Evolutionary conservation across 1,140 invertebrate genomes (phyloP).

Genomic region (Drosophila kanapiae): DNA sequence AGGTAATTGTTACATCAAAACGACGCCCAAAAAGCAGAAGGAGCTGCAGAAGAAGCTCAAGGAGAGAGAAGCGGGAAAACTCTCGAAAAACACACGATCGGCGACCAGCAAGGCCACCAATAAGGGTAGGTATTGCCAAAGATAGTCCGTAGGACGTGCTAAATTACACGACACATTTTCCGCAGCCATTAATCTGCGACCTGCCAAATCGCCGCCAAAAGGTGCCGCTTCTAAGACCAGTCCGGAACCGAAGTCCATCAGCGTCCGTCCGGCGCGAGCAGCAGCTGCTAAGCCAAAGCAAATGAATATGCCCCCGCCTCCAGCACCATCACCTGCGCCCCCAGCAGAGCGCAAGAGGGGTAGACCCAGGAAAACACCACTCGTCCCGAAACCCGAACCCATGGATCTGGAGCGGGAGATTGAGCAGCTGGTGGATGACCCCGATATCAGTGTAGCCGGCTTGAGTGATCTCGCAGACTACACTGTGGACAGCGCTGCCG

Average conservation of each 20-base stretch:
- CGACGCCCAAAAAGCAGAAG: conserved; percentile 55
- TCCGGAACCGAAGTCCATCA: conserved; percentile 36
- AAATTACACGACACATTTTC: neutral
- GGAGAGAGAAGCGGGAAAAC: conserved; percentile 1
- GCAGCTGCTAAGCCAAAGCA: conserved; percentile 5
- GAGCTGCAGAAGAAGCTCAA: conserved; percentile 51
- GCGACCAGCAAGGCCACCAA: conserved; percentile 14
- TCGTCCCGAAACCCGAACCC: neutral
- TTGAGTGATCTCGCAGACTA: conserved; percentile 20
- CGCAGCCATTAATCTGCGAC: conserved; percentile 60
- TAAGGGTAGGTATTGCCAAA: conserved; percentile 39
- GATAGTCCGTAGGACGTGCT: neutral
- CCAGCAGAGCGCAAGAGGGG: neutral
- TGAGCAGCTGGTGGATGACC: conserved; percentile 43
- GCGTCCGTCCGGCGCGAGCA: conserved; percentile 40
- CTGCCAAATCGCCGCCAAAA: conserved; percentile 47
- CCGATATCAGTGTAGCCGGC: neutral
- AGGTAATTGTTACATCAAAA: conserved; percentile 77
- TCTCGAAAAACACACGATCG: neutral
- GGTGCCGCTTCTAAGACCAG: conserved; percentile 1
- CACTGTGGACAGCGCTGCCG: conserved; percentile 10
- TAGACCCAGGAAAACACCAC: neutral
- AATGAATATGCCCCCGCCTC: neutral
- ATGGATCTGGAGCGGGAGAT: conserved; percentile 36
- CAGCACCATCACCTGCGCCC: neutral